A percentile compares a stretch with the other conserved stretches of the same genome.
These are phyloP conservation scores for Caenorhabditis doughertyi DNA, from an alignment of 2,888 invertebrate species.

Conservation along the genomic window DNA sequence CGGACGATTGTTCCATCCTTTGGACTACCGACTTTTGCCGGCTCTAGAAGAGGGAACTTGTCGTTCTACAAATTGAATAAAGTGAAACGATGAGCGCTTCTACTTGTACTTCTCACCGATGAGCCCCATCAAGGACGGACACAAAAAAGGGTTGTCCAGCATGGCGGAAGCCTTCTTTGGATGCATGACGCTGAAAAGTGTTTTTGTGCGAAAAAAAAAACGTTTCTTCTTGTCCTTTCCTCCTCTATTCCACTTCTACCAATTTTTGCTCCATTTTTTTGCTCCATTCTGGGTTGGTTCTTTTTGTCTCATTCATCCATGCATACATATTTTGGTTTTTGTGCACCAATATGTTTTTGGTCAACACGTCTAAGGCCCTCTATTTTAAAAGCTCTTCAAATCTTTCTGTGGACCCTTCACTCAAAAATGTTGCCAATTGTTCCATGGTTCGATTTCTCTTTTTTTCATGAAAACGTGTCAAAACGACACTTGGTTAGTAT, in stretches of 20 bases:
- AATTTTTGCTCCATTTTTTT: constrained; percentile 18
- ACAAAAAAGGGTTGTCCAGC: constrained; percentile 54
- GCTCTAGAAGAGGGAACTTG: constrained; percentile 43
- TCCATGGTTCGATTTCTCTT: constrained; percentile 32
- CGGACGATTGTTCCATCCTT: constrained; percentile 40
- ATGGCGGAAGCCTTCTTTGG: constrained; percentile 53
- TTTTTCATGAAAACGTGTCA: constrained; percentile 38
- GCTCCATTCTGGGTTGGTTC: constrained; percentile 44
- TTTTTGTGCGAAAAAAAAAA: constrained; percentile 58
- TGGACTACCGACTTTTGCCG: constrained; percentile 51
- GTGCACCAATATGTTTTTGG: constrained; percentile 34
- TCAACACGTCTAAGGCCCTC: constrained; percentile 1
- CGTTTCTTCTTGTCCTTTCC: constrained; percentile 30
- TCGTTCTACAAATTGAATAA: constrained; percentile 64
- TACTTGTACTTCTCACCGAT: constrained; percentile 14
- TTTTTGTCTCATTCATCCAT: constrained; percentile 62
- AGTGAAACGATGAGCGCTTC: constrained; percentile 60
- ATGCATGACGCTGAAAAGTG: constrained; percentile 63
- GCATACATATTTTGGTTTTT: constrained; percentile 53
- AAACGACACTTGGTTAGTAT: constrained; percentile 30
- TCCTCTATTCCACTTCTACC: constrained; percentile 21
- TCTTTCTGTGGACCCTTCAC: constrained; percentile 57
- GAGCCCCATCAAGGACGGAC: constrained; percentile 18
- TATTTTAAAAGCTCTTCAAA: constrained; percentile 45
- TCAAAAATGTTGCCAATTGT: constrained; percentile 56